A percentile compares a stretch with the other conserved stretches of the same genome.
Conservation (phyloP, 2,113 vertebrate species). For the Nettapus auritus region DNA sequence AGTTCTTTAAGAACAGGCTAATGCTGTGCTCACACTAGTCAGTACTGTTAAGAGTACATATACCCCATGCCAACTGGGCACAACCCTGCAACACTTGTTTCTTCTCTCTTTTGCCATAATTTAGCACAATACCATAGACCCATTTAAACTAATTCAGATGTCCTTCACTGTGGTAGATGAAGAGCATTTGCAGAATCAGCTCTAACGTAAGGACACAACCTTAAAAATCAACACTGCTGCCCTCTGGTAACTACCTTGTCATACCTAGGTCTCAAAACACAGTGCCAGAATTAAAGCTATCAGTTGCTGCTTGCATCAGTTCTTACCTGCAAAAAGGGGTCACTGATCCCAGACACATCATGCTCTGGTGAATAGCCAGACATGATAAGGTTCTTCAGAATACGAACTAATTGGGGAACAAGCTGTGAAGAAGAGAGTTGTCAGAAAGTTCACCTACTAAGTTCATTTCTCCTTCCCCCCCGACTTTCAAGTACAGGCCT, state of each 20-base stretch:
- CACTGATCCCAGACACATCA: constrained; percentile 98
- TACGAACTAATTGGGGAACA: constrained; percentile 98
- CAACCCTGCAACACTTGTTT: not conserved
- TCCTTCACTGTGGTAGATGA: not conserved
- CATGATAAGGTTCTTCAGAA: constrained; percentile 99
- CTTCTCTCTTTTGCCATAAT: not conserved
- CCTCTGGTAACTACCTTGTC: not conserved
- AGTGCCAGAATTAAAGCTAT: not conserved
- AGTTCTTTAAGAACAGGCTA: not conserved
- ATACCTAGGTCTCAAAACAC: not conserved
- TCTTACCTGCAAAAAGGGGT: constrained; percentile 97
- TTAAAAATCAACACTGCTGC: not conserved
- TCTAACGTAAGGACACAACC: not conserved
- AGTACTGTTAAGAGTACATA: not conserved
- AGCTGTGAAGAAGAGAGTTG: constrained; percentile 84
- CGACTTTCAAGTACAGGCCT: not conserved
- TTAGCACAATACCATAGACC: not conserved
- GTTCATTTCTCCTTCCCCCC: not conserved
- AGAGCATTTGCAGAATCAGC: not conserved
- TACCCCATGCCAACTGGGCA: not conserved
- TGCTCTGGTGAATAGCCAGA: constrained; percentile 99
- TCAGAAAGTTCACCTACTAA: constrained; percentile 7
- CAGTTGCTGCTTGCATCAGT: not conserved
- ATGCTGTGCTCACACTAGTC: not conserved
- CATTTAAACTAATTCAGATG: not conserved